Evolutionary conservation across 2,888 invertebrate genomes (phyloP).

Genomic region (Pachycephus smyrnensis): DNA sequence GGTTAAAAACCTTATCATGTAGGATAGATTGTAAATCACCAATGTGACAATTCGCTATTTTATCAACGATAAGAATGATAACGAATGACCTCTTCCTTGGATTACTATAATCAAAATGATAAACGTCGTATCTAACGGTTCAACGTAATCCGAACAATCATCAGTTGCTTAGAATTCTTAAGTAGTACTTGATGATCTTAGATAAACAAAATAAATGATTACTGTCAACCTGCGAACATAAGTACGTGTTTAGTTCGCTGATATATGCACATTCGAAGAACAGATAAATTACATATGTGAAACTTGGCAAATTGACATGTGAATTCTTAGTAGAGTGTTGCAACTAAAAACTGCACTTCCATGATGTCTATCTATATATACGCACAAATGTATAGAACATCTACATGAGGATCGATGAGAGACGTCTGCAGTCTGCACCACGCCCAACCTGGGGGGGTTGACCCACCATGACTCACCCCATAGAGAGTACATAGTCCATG

Average conservation of each 20-base stretch:
- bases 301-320: not conserved
- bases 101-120: not conserved
- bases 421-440: conserved; percentile 55
- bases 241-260: not conserved
- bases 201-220: not conserved
- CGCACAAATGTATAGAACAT: not conserved
- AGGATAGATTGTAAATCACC: not conserved
- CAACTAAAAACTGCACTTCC: not conserved
- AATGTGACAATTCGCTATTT: not conserved
- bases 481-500: conserved; percentile 34
- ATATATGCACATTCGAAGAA: not conserved
- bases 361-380: not conserved
- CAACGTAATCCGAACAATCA: not conserved
- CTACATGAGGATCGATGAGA: conserved; percentile 53
- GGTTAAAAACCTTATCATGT: not conserved
- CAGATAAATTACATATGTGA: not conserved
- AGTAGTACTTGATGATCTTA: not conserved
- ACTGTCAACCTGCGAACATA: not conserved
- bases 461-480: conserved; percentile 55
- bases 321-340: not conserved
- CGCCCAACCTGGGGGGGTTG: conserved; percentile 52
- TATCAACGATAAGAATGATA: not conserved
- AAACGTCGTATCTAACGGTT: not conserved
- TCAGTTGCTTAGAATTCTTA: not conserved
- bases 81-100: not conserved